Base-by-base conservation (phyloP, 2,888 invertebrate genomes). In the Agrochola lota region DNA sequence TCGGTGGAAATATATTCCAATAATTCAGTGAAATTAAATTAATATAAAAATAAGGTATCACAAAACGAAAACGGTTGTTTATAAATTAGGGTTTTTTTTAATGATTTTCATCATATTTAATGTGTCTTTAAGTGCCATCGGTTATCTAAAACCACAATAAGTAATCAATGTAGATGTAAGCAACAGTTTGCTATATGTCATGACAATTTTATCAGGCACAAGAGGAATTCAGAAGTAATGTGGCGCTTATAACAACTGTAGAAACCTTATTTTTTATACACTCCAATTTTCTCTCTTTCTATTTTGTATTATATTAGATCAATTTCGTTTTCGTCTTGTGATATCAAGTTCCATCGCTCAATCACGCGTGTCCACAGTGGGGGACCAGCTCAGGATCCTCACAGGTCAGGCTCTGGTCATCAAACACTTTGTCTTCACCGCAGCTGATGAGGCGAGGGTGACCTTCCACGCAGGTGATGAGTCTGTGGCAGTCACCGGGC, bases 401-500 rank as follows among this genome's bases (percentile, higher is more conserved):
- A 91, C 99, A 99, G 78, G 98, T 98, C 66, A 99, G 97, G 89
- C 97, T 97, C 85, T 98, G 97, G 91, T 98, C 98, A 90, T 99
- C 99, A 91, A 99, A 98, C 71, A 98, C 98, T 94, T 98, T 98
- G 91, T 98, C 98, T 88, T 99, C 98, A 9, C 98, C 99, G 92
- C 99, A 99, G 78, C 98, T 97, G 91, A 99, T 98, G 85, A 99
- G 97, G 81, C 99, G 97, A 7, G 99, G 99, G 93, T 98, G 97
- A 46, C 99, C 98, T 90, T 99, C 98, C 63, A 99, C 99, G 93
- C 99, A 99, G 81, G 99, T 99, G 94, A 99, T 98, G 85, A 99
- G 97, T 79, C 98, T 97, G 92, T 98, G 98, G 93, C 98, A 98
- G 94, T 99, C 99, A 26, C 98, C 98, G 66, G 98, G 98, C 20